Evolutionary conservation across 2,797 vertebrate genomes (phyloP), one percentile per base, ranked within the genome.

Genomic region (Acanthurus lineatus): DNA sequence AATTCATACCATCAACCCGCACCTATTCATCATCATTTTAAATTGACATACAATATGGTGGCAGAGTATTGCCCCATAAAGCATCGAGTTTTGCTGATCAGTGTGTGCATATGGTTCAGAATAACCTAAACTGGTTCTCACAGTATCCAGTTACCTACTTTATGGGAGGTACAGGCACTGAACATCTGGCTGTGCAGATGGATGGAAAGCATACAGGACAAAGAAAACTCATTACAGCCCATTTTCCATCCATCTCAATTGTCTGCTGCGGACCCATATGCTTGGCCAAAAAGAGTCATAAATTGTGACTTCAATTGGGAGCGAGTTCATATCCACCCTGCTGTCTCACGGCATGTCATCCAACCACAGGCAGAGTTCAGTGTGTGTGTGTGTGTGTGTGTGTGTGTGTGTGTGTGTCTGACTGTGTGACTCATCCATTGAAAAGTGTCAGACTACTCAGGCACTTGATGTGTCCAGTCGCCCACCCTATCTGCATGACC

Each of bases 141-240:
- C 22, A 25, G 89, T 84, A 81, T 92, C 79, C 74, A 65, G 85
- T 93, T 92, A 75, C 91, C 61, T 53, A 32, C 54, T 89, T 81
- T 82, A 79, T 76, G 88, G 78, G 62, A 19, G 68, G 38, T 38
- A 10, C 47, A 82, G 63, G 20, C 56, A 58, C 47, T 14, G 62
- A 84, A 89, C 89, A 93, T 89, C 87, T 92, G 91, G 84, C 70
- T 25, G 51, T 76, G 44, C 90, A 92, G 89, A 91, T 91, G 89
- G 91, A 78, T 71, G 69, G 68, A 88, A 32, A 78, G 32, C 77
- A 70, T 54, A 49, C 69, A 68, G 77, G 73, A 85, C 80, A 88
- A 89, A 83, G 79, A 67, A 81, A 83, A 81, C 71, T 70, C 76
- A 82, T 87, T 76, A 69, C 60, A 54, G 38, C 51, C 69, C 51